A percentile compares a stretch with the other conserved stretches of the same genome.
Conservation (phyloP, 2,888 invertebrate genomes). For the Phrixothrix hirtus region DNA sequence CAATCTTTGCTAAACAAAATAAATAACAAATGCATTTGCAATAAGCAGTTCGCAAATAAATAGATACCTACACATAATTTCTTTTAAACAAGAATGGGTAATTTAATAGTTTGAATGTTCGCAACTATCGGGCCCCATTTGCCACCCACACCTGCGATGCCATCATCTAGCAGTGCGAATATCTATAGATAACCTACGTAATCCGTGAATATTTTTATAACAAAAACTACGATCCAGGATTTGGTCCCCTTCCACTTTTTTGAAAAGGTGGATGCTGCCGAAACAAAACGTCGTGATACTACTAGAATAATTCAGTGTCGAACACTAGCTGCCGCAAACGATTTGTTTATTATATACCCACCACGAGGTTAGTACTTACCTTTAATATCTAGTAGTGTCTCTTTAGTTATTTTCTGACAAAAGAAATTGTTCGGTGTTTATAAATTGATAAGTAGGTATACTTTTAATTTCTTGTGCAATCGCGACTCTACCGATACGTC, state of each 20-base stretch:
- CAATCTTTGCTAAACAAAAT: no score
- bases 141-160: slow-evolving; percentile 5
- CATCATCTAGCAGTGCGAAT: neutral
- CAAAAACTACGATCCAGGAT: slow-evolving; percentile 38
- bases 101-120: neutral
- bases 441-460: slow-evolving; percentile 13
- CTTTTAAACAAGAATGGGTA: neutral
- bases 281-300: slow-evolving; percentile 43
- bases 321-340: slow-evolving; percentile 55
- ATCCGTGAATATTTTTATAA: slow-evolving; percentile 42
- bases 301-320: slow-evolving; percentile 54
- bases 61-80: neutral
- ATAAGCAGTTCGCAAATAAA: neutral
- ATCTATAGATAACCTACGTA: slow-evolving; percentile 23
- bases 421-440: slow-evolving; percentile 13
- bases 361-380: slow-evolving; percentile 50
- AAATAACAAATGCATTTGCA: neutral
- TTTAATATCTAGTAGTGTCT: slow-evolving; percentile 1
- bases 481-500: neutral
- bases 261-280: slow-evolving; percentile 42
- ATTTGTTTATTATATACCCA: slow-evolving; percentile 48
- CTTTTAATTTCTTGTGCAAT: slow-evolving; percentile 2
- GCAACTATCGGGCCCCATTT: neutral
- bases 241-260: slow-evolving; percentile 33
- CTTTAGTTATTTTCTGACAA: slow-evolving; percentile 4